Conservation (phyloP, 2,797 vertebrate species). For the Arremon brunneinucha region DNA sequence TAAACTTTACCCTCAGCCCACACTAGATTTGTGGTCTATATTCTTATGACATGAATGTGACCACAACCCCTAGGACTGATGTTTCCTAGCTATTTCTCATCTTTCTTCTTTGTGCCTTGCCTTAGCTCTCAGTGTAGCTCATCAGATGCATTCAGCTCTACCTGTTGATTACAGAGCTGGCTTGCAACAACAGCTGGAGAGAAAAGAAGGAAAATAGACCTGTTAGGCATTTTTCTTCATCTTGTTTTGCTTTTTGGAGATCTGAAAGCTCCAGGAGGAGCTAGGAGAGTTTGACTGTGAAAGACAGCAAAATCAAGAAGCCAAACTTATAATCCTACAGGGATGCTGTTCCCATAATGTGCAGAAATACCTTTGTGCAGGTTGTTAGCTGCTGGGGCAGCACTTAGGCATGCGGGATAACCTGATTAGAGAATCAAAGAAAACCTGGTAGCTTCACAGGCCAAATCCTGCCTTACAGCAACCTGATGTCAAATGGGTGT, state of each 20-base stretch:
- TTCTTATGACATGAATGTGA: neutral
- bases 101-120: neutral
- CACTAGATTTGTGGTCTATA: neutral
- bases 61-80: neutral
- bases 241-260: constrained; percentile 59
- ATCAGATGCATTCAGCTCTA: neutral
- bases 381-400: constrained; percentile 44
- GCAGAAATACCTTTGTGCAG: constrained; percentile 51
- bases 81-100: neutral
- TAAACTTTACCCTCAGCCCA: neutral
- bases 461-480: constrained; percentile 51
- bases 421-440: constrained; percentile 58
- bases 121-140: neutral
- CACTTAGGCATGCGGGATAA: constrained; percentile 43
- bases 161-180: neutral
- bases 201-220: neutral
- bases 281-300: constrained; percentile 58
- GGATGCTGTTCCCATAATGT: neutral
- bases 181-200: neutral
- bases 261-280: constrained; percentile 63
- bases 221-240: constrained; percentile 1
- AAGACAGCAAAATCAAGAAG: constrained; percentile 45
- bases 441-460: constrained; percentile 36
- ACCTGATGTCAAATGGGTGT: constrained; percentile 47
- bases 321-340: constrained; percentile 41